Conservation (phyloP, 2,888 invertebrate species). For the Oligia latruncula region DNA sequence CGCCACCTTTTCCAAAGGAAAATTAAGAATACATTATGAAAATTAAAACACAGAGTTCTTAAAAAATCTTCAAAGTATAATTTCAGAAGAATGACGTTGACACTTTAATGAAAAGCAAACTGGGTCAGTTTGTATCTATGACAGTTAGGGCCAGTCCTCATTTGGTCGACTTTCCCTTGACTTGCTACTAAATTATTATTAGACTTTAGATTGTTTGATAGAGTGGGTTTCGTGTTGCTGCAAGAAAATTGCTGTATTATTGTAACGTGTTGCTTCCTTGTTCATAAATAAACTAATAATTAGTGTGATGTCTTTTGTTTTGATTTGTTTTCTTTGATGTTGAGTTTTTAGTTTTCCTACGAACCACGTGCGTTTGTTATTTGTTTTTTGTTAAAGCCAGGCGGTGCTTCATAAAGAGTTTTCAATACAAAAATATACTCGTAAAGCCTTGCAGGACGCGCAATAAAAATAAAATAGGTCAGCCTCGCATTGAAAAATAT, state of each 20-base stretch:
- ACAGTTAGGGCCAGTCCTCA: slow-evolving; percentile 55
- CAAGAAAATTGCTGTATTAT: slow-evolving; percentile 37
- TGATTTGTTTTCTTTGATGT: slow-evolving; percentile 17
- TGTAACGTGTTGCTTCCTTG: slow-evolving; percentile 19
- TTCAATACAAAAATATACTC: background rate
- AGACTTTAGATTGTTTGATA: slow-evolving; percentile 52
- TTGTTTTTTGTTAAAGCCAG: slow-evolving; percentile 11
- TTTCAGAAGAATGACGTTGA: slow-evolving; percentile 57
- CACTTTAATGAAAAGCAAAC: slow-evolving; percentile 65
- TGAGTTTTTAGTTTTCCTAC: background rate
- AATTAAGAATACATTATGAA: slow-evolving; percentile 40
- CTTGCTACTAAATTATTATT: slow-evolving; percentile 57
- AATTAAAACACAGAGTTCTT: slow-evolving; percentile 40
- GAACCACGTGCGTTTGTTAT: slow-evolving; percentile 18
- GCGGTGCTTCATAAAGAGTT: background rate
- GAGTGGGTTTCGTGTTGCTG: slow-evolving; percentile 25
- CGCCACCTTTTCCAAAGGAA: slow-evolving; percentile 19
- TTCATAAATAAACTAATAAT: slow-evolving; percentile 16
- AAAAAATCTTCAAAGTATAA: slow-evolving; percentile 55
- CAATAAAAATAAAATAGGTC: slow-evolving; percentile 45
- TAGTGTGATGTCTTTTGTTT: slow-evolving; percentile 30
- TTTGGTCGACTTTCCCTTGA: slow-evolving; percentile 55
- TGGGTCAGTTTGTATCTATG: slow-evolving; percentile 60
- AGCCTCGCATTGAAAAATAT: slow-evolving; percentile 41
- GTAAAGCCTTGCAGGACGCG: slow-evolving; percentile 8